These are phyloP conservation scores for Pectinophora gossypiella DNA, from an alignment of 1,140 invertebrate genomes.

Conservation along the genomic window DNA sequence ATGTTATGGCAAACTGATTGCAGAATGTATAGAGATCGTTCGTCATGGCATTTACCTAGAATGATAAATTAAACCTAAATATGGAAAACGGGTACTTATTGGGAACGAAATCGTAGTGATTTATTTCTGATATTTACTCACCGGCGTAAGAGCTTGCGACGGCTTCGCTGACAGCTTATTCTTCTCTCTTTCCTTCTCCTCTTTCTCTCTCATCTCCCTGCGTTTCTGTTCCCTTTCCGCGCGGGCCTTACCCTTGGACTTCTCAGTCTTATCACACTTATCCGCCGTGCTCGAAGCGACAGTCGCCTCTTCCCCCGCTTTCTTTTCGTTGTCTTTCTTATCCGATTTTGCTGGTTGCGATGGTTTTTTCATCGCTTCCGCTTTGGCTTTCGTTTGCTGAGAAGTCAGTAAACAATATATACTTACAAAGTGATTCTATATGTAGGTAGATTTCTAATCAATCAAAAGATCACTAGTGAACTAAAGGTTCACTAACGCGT, in stretches of 20 bases:
- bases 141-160: constrained; percentile 29
- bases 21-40: background rate
- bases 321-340: constrained; percentile 43
- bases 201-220: constrained; percentile 37
- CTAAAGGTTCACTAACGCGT: no score
- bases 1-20: no score
- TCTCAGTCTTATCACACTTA: constrained; percentile 2
- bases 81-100: no score
- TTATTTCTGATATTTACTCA: constrained; percentile 25
- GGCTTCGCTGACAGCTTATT: constrained; percentile 24
- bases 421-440: no score
- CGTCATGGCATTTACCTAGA: background rate
- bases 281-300: constrained; percentile 3
- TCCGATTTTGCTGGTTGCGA: constrained; percentile 35
- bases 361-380: constrained; percentile 63
- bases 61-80: no score
- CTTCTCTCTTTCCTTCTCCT: constrained; percentile 37
- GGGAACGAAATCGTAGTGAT: no score
- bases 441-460: no score
- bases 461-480: no score
- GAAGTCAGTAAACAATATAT: no score
- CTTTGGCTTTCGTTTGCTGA: constrained; percentile 63
- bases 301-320: constrained; percentile 31
- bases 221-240: constrained; percentile 24
- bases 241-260: constrained; percentile 18